Conservation (phyloP, 2,113 vertebrate genomes). For the Apodemus speciosus region DNA sequence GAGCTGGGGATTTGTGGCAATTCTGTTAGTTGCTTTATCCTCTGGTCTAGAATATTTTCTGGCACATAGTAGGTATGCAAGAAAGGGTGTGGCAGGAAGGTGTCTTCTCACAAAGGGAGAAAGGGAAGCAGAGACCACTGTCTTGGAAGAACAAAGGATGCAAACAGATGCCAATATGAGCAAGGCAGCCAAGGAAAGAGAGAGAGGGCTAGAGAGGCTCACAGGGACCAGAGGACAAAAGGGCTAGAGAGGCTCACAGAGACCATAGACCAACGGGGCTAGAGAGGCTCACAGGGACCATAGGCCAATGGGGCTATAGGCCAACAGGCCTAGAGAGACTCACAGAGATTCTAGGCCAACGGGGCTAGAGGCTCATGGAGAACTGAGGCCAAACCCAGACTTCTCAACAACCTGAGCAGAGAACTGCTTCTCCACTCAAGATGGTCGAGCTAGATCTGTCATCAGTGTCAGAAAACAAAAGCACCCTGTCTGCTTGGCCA, state of each 20-base stretch:
- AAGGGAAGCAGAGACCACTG: too few species aligned
- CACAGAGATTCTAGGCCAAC: rapidly evolving
- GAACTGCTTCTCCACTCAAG: rapidly evolving
- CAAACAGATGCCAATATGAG: rapidly evolving
- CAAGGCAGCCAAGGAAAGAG: not conserved
- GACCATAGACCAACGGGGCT: not conserved
- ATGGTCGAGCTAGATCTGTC: too few species aligned
- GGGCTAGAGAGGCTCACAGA: rapidly evolving
- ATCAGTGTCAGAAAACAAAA: not conserved
- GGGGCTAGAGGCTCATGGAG: too few species aligned
- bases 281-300: rapidly evolving
- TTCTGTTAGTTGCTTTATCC: not conserved
- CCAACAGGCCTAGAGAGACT: too few species aligned
- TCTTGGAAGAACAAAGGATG: rapidly evolving
- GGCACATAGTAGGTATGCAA: rapidly evolving
- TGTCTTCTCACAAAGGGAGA: rapidly evolving
- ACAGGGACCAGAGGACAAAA: not conserved
- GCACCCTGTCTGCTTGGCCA: not conserved
- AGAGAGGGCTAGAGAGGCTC: too few species aligned
- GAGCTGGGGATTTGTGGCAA: rapidly evolving
- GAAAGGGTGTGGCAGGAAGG: rapidly evolving
- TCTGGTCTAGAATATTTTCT: not conserved
- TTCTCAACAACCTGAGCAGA: too few species aligned
- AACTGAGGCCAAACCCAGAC: too few species aligned
- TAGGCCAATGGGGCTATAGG: too few species aligned